Percentiles rank a stretch among this genome's conserved stretches.
phyloP scores from a whole-genome alignment of 2,797 vertebrate genomes.

The Antennarius maculatus region DNA sequence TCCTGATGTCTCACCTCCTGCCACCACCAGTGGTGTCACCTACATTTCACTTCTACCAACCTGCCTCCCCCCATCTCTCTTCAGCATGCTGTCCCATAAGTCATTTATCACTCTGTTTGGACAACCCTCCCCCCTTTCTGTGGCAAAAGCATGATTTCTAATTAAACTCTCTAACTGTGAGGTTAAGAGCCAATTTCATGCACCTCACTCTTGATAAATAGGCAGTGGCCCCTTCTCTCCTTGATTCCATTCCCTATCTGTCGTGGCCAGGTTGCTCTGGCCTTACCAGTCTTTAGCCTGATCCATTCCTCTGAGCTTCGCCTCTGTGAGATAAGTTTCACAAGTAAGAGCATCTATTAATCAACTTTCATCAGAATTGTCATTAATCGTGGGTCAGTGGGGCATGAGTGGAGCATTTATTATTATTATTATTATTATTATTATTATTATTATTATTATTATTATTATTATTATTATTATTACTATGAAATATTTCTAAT shows the following conservation, averaged over 20 bases:
- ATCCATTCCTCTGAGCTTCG: conserved; percentile 35
- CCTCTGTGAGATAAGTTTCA: conserved; percentile 45
- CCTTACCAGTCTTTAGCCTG: conserved; percentile 36
- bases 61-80: conserved; percentile 29
- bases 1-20: conserved; percentile 52
- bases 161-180: conserved; percentile 85
- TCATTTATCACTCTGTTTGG: conserved; percentile 81
- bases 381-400: conserved; percentile 51
- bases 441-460: conserved; percentile 23
- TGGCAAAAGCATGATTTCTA: conserved; percentile 82
- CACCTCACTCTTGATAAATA: conserved; percentile 84
- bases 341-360: conserved; percentile 57
- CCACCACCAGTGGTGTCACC: conserved; percentile 61
- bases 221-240: conserved; percentile 61
- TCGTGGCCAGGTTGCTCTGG: conserved; percentile 54
- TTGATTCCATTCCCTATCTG: conserved; percentile 52
- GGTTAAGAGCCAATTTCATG: conserved; percentile 87
- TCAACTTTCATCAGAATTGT: conserved; percentile 43
- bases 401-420: conserved; percentile 38
- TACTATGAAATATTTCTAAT: conserved; percentile 38
- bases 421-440: not conserved
- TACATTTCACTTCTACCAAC: conserved; percentile 59
- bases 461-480: too few relatives aligned
- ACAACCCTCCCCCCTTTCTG: conserved; percentile 55
- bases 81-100: conserved; percentile 70